A percentile compares a stretch with the other conserved stretches of the same genome.
phyloP scores from a whole-genome alignment of 2,113 vertebrate genomes.

The Corydoras sp. region DNA sequence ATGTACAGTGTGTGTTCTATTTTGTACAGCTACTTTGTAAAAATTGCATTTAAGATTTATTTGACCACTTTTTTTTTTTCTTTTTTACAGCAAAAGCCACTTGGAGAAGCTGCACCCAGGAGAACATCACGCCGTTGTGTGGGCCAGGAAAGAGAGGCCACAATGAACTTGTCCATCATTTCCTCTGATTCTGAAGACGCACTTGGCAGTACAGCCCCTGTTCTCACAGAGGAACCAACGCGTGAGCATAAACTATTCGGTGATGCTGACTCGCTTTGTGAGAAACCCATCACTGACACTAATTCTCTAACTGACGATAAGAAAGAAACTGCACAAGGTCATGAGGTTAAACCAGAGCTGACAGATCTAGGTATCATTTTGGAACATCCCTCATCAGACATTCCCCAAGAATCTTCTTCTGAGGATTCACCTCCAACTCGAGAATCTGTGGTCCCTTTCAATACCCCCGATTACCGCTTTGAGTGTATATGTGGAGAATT shows the following conservation, averaged over 20 bases:
- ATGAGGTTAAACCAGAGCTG: too few relatives aligned
- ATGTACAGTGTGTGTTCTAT: too few relatives aligned
- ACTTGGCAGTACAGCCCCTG: constrained; percentile 25
- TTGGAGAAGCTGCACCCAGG: constrained; percentile 47
- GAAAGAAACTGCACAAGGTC: constrained; percentile 8
- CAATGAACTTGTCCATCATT: constrained; percentile 4
- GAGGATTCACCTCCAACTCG: constrained; percentile 44
- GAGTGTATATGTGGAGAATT: constrained; percentile 95
- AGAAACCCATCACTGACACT: constrained; percentile 3
- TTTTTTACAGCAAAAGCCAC: constrained; percentile 41
- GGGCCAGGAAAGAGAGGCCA: constrained; percentile 54
- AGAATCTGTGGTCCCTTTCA: constrained; percentile 64
- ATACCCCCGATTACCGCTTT: constrained; percentile 82
- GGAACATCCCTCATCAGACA: constrained; percentile 30
- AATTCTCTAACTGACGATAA: constrained; percentile 8
- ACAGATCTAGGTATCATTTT: not conserved
- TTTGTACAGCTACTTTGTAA: too few relatives aligned
- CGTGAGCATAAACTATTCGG: constrained; percentile 21
- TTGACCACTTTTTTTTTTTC: constrained; percentile 9
- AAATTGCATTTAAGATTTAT: too few relatives aligned
- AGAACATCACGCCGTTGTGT: constrained; percentile 59
- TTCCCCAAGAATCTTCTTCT: constrained; percentile 27
- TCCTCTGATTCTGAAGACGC: constrained; percentile 49
- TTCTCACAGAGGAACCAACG: constrained; percentile 32
- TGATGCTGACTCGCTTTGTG: constrained; percentile 4